Evolutionary conservation across 1,140 invertebrate genomes (phyloP), one percentile per base, ranked within the genome.

Genomic region (Archivesica marissinica): DNA sequence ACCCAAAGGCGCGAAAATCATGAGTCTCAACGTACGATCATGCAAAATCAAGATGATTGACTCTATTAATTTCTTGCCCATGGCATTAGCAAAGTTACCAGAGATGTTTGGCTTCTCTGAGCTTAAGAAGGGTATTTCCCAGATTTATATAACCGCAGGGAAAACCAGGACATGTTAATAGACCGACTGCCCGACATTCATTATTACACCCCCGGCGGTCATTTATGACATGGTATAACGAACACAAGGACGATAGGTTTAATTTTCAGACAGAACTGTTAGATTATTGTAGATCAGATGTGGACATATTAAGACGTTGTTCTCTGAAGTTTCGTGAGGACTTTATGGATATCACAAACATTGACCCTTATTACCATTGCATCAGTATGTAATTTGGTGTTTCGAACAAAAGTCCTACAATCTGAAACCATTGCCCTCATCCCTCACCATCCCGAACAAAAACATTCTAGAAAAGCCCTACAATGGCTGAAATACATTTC

Each of bases 121-220:
- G 41, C 25, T 83, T 7, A 66, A 50, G 11, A 82, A 75, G 41
- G 85, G 79, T 83, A 82, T 39, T 82, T 82, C 64, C 78, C 70
- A 9, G 56, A 76, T 38, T 41, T 75, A 13, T 82, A 75, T 33
- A 82, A 79, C 47, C 68, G 44, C 2, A 28, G 38, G 28, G 78
- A 74, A 23, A 82, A 80, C 54, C 78, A 82, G 30, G 13, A 4
- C 23, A 25, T 44, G 2, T 33, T 83, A 44, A 15, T 47, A 66
- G 66, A 50, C 2, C 1, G 28, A 33, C 64, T 64, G 7, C 85
- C 85, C 0, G 68, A 79, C 6, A 41, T 35, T 0, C 0, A 64
- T 7, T 56, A 75, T 35, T 79, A 81, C n/a, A 35, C 35, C 2
- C 44, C 23, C 61, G 85, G 25, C 38, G 74, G 3, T 15, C 59